A percentile compares a stretch with the other conserved stretches of the same genome.
phyloP scores from a whole-genome alignment of 2,797 vertebrate genomes.

The Falco berigora region DNA sequence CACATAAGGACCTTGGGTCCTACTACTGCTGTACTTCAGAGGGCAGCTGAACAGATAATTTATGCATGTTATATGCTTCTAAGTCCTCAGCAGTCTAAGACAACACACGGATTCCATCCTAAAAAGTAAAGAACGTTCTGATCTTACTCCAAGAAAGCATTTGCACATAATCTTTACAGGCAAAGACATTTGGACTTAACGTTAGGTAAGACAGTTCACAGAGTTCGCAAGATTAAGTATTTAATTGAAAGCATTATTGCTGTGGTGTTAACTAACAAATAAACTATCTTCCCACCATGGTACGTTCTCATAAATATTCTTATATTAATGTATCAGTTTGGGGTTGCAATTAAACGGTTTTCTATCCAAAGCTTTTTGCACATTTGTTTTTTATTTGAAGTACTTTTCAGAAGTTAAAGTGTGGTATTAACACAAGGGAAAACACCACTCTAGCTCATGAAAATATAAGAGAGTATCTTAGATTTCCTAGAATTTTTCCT shows the following conservation, averaged over 20 bases:
- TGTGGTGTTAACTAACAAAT: background rate
- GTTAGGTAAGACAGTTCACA: constrained; percentile 25
- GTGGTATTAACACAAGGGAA: background rate
- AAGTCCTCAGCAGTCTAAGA: background rate
- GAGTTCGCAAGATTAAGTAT: background rate
- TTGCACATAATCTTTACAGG: background rate
- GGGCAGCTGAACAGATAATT: background rate
- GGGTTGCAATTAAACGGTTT: background rate
- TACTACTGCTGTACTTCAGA: background rate
- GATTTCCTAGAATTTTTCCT: background rate
- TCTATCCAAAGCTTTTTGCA: background rate
- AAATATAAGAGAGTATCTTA: background rate
- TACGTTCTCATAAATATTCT: background rate
- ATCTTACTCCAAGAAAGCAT: background rate
- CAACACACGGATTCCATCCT: background rate
- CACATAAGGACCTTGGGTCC: background rate
- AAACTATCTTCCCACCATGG: background rate
- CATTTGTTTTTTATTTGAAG: background rate
- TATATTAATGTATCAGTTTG: background rate
- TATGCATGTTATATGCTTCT: background rate
- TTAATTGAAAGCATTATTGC: constrained; percentile 6
- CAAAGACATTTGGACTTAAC: background rate
- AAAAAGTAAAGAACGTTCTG: background rate
- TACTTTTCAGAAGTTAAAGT: background rate
- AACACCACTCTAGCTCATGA: background rate